phyloP scores from a whole-genome alignment of 1,140 invertebrate genomes.

The Marisa cornuarietis region DNA sequence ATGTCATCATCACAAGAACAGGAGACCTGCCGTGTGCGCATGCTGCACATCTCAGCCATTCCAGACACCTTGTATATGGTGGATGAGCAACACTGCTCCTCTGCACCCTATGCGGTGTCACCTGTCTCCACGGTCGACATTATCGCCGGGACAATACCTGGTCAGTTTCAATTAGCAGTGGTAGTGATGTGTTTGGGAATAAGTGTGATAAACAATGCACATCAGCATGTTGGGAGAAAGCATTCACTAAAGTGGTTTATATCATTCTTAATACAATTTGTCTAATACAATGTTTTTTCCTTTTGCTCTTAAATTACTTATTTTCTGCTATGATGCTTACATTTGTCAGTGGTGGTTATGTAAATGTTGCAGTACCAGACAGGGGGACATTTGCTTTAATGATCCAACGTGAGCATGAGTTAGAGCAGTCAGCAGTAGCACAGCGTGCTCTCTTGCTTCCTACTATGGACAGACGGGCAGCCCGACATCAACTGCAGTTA shows the following conservation, averaged over 20 bases:
- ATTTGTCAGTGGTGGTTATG: no score
- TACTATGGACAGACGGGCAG: slow-evolving; percentile 79
- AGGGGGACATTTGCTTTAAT: slow-evolving; percentile 78
- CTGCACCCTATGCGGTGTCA: slow-evolving; percentile 37
- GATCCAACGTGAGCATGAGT: slow-evolving; percentile 85
- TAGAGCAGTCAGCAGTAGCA: slow-evolving; percentile 81
- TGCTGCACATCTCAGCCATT: slow-evolving; percentile 71
- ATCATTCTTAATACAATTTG: no score
- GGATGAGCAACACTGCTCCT: slow-evolving; percentile 65
- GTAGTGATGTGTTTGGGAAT: no score
- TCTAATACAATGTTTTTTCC: no score
- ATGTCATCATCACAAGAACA: slow-evolving; percentile 75
- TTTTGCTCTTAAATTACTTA: no score
- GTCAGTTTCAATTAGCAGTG: slow-evolving; percentile 36
- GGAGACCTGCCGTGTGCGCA: slow-evolving; percentile 78
- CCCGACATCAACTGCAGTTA: slow-evolving; percentile 82
- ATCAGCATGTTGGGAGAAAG: no score
- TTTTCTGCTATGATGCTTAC: no score
- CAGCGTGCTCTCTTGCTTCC: slow-evolving; percentile 80
- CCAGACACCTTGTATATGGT: slow-evolving; percentile 96
- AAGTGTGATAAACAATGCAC: no score
- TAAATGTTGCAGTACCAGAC: slow-evolving; percentile 74
- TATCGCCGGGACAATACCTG: slow-evolving; percentile 73
- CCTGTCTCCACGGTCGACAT: slow-evolving; percentile 66
- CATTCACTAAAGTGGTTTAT: no score